These are phyloP conservation scores for Calyptomena viridis DNA, from an alignment of 2,113 vertebrate genomes.

Conservation along the genomic window DNA sequence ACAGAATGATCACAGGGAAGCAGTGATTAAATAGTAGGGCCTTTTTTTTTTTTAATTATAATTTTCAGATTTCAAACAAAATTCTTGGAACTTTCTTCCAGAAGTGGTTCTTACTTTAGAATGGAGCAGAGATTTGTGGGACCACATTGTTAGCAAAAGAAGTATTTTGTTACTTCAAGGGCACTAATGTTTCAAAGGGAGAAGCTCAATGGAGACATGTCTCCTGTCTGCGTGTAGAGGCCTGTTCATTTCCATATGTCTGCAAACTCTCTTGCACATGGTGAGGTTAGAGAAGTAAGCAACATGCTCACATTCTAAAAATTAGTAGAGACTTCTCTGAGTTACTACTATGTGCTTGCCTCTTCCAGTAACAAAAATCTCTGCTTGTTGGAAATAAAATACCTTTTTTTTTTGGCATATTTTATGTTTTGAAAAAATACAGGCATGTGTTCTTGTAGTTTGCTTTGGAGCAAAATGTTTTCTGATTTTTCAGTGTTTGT, in stretches of 20 bases:
- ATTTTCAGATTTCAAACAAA: neutral
- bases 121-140: neutral
- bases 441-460: neutral
- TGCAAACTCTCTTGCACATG: neutral
- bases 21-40: neutral
- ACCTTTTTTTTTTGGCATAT: neutral
- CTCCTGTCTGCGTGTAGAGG: neutral
- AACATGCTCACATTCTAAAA: slow-evolving; percentile 29
- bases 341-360: slow-evolving; percentile 7
- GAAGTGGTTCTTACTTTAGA: neutral
- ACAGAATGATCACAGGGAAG: neutral
- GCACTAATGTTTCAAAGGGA: neutral
- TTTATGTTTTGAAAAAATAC: neutral
- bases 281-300: neutral
- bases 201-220: neutral
- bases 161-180: neutral
- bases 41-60: neutral
- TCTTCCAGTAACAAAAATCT: slow-evolving; percentile 24
- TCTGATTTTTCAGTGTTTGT: neutral
- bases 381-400: neutral
- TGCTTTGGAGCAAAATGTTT: neutral
- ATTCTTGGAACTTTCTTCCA: neutral
- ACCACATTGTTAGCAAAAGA: neutral
- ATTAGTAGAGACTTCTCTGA: neutral
- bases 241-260: neutral